Base-by-base conservation (phyloP, 1,140 invertebrate species). In the Neuroterus valhalla region DNA sequence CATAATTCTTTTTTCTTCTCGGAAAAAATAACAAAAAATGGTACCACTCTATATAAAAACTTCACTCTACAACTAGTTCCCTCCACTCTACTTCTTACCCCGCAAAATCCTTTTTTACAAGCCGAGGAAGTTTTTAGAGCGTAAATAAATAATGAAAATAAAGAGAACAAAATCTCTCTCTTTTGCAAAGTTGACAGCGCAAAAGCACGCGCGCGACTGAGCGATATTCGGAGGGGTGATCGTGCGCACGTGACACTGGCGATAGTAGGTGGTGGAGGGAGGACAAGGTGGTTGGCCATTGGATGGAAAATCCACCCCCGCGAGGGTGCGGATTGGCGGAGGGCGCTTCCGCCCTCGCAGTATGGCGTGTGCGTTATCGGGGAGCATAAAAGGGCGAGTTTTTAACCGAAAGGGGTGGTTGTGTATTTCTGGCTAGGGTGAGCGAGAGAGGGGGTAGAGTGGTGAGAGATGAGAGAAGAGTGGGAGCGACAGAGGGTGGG, bases 201-300 rank as follows among this genome's bases (percentile, higher is more conserved):
- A 68, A 77, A 68, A 78, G 77, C 83, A 84, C 86, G 84, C 86
- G 84, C 71, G 75, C 78, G 82, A 89, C 88, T 89, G 83, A 75
- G 42, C 43, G 38, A 45, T 62, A 72, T 73, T 78, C 68, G 75
- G 78, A 72, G 75, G 79, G 79, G 77, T 83, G 85, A 84, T 87
- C 80, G 81, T 87, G 87, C 86, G 87, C 88, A 88, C 88, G 87
- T 89, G 88, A 82, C 77, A 74, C 19, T 71, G 44, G 75, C 72
- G 78, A 77, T 73, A 75, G 73, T 72, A 55, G 70, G 77, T 71
- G 46, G 62, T 42, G 19, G 1, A 52, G 73, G 85, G 77, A 76
- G 82, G 81, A 78, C 50, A 62, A 55, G 19, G 10, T 66, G n/a
- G 38, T 67, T 75, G 72, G 52, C 77, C 72, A 84, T 86, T 86